Evolutionary conservation across 2,888 invertebrate species (phyloP).

Genomic region (Nysson spinosus): DNA sequence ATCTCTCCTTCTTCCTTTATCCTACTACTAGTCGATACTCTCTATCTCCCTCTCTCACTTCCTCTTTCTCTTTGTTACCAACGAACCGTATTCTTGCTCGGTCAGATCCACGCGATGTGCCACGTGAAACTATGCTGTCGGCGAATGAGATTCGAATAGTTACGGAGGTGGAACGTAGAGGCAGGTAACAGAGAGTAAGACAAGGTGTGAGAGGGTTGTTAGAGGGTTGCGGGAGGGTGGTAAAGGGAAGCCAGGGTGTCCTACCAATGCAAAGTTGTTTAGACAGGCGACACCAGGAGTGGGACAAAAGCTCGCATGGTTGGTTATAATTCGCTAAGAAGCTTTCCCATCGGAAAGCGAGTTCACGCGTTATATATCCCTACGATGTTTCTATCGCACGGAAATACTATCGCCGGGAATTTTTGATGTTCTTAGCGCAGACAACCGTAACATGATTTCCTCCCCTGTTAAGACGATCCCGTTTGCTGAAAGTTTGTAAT

Average conservation of each 20-base stretch:
- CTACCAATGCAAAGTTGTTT: slow-evolving; percentile 65
- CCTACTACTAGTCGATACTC: no score
- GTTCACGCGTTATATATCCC: not conserved
- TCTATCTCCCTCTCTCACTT: not conserved
- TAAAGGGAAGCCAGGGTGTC: slow-evolving; percentile 28
- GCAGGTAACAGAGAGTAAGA: not conserved
- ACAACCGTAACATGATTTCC: no score
- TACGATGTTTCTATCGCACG: not conserved
- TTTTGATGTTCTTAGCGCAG: no score
- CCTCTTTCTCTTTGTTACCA: slow-evolving; percentile 8
- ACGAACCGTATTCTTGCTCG: slow-evolving; percentile 31
- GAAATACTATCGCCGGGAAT: no score
- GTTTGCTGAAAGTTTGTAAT: no score
- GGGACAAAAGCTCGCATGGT: slow-evolving; percentile 30
- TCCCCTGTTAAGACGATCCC: no score
- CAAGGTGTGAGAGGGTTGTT: not conserved
- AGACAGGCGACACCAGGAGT: slow-evolving; percentile 56
- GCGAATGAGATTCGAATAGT: slow-evolving; percentile 64
- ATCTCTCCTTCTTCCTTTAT: not conserved
- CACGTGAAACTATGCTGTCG: slow-evolving; percentile 66
- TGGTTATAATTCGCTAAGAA: slow-evolving; percentile 49
- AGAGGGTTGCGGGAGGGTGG: not conserved
- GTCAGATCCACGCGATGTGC: slow-evolving; percentile 36
- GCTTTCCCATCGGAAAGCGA: slow-evolving; percentile 31
- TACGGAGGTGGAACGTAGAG: slow-evolving; percentile 5